These are phyloP conservation scores for Limnephilus auricula DNA, from an alignment of 2,888 invertebrate genomes.

Conservation along the genomic window DNA sequence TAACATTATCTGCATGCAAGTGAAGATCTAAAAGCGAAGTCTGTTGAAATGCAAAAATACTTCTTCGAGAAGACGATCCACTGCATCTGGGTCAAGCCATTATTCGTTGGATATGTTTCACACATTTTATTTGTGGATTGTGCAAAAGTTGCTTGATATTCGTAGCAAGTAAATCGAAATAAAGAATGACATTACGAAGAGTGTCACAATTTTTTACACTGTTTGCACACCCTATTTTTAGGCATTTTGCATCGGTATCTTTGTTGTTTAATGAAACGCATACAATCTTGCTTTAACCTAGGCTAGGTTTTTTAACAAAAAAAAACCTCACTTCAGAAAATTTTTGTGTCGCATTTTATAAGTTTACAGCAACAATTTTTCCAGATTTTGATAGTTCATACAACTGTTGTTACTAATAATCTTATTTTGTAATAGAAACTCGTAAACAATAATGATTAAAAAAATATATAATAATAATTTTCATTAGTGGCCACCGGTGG, in stretches of 20 bases:
- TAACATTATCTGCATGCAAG: neutral
- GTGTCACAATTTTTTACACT: neutral
- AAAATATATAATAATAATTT: too few relatives aligned
- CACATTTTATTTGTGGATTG: neutral
- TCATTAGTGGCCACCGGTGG: too few relatives aligned
- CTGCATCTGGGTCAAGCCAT: neutral
- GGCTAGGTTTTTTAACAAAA: too few relatives aligned
- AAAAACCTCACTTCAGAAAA: too few relatives aligned
- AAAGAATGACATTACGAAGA: neutral
- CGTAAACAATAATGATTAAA: too few relatives aligned
- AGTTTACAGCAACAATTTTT: too few relatives aligned
- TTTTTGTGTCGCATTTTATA: too few relatives aligned
- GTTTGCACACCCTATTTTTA: neutral
- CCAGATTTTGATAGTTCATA: too few relatives aligned
- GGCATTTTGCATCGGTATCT: neutral
- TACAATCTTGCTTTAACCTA: neutral
- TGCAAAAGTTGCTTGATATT: neutral
- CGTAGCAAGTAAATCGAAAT: neutral
- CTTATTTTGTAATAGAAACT: too few relatives aligned
- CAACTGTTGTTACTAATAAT: too few relatives aligned
- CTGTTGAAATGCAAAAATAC: neutral
- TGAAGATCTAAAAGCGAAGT: neutral
- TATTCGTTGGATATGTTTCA: neutral
- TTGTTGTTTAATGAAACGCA: neutral
- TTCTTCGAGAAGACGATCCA: neutral